These are phyloP conservation scores for Papilio polytes DNA, from an alignment of 1,140 invertebrate genomes.

Conservation along the genomic window DNA sequence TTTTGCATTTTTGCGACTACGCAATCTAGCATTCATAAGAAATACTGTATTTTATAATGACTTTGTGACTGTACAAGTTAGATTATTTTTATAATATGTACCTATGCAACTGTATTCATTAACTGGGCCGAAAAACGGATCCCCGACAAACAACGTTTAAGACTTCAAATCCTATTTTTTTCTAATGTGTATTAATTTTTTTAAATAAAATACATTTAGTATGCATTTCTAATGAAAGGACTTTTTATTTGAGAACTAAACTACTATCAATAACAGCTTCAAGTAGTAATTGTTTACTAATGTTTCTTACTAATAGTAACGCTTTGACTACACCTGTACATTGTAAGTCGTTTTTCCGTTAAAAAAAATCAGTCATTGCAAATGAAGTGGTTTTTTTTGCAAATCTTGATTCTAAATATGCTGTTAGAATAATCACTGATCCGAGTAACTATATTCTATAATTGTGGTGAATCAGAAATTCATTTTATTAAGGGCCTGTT, in stretches of 20 bases:
- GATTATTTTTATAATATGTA: not conserved
- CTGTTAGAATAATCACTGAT: too few species aligned
- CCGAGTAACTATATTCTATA: too few species aligned
- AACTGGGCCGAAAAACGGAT: not conserved
- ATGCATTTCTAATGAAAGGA: not conserved
- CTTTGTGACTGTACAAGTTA: not conserved
- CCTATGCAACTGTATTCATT: not conserved
- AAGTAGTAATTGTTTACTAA: not conserved
- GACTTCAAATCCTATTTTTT: not conserved
- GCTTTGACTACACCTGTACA: too few species aligned
- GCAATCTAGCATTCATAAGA: not conserved
- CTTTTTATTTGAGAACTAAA: not conserved
- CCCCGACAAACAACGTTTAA: not conserved
- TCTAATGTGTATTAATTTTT: not conserved
- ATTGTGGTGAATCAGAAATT: too few species aligned
- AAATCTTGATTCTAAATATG: too few species aligned
- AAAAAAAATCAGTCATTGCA: too few species aligned
- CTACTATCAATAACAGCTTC: too few species aligned
- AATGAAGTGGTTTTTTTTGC: too few species aligned
- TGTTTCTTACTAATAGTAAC: not conserved
- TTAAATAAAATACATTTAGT: conserved; percentile 11
- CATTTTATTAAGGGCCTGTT: not conserved
- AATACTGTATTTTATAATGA: not conserved
- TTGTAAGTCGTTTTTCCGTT: too few species aligned
- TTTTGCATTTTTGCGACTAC: not conserved